Evolutionary conservation across 2,888 invertebrate species (phyloP).

Genomic region (Odontocolon sp.): DNA sequence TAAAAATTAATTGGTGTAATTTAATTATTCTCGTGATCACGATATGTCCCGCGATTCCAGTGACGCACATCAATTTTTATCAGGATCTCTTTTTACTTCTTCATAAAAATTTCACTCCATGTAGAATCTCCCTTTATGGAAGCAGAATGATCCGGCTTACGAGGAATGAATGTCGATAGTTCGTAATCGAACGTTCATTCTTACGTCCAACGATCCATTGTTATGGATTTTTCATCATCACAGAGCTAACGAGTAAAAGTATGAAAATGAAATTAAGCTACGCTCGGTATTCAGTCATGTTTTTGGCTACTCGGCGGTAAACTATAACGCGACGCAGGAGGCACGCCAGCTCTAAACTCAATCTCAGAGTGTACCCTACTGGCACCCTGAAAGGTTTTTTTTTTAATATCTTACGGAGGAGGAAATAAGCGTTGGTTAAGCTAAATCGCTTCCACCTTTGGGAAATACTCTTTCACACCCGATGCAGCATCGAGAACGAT

Average conservation of each 20-base stretch:
- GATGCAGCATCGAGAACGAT: conserved; percentile 66
- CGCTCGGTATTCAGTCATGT: conserved; percentile 45
- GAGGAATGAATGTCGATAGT: no score
- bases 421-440: conserved; percentile 34
- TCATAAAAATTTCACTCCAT: no score
- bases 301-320: conserved; percentile 22
- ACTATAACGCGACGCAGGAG: conserved; percentile 45
- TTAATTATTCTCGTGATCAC: no score
- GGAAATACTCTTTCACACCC: conserved; percentile 21
- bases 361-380: conserved; percentile 16
- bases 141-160: no score
- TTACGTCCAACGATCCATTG: no score
- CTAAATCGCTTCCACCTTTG: conserved; percentile 31
- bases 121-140: background rate
- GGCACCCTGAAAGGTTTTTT: conserved; percentile 19
- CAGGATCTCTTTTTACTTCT: no score
- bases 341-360: conserved; percentile 41
- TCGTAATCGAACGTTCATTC: no score
- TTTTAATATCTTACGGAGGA: conserved; percentile 14
- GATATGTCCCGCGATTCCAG: no score
- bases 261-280: background rate
- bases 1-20: no score
- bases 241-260: background rate
- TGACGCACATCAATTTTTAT: no score
- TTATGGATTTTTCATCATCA: background rate